Conservation (phyloP, 1,140 invertebrate genomes). For the Coptotermes formosanus region DNA sequence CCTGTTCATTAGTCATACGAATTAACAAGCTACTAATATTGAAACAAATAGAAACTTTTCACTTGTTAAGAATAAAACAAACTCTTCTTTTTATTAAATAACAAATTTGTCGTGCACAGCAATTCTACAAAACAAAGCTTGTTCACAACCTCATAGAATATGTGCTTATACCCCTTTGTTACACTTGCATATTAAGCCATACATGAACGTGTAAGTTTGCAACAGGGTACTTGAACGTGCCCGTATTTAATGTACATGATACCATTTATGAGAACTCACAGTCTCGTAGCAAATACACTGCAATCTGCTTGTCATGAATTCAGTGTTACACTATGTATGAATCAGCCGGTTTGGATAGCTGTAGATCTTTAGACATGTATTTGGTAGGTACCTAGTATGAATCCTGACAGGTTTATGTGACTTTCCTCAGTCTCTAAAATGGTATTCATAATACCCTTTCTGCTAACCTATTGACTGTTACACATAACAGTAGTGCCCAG, state of each 20-base stretch:
- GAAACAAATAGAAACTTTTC: not conserved
- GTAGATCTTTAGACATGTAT: too few relatives aligned
- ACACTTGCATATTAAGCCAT: not conserved
- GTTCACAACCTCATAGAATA: not conserved
- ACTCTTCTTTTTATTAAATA: not conserved
- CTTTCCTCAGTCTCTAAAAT: too few relatives aligned
- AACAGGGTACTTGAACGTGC: too few relatives aligned
- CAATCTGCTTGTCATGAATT: too few relatives aligned
- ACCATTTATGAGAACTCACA: not conserved
- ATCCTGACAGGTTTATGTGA: too few relatives aligned
- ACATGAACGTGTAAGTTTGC: not conserved
- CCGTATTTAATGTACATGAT: not conserved
- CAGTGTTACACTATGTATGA: too few relatives aligned
- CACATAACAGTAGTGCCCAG: too few relatives aligned
- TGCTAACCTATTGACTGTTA: too few relatives aligned
- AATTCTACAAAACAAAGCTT: not conserved
- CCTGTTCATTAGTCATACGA: not conserved
- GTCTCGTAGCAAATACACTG: too few relatives aligned
- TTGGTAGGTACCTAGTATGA: too few relatives aligned
- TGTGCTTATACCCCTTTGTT: not conserved
- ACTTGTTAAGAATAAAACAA: not conserved
- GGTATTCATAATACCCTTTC: too few relatives aligned
- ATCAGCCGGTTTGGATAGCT: too few relatives aligned
- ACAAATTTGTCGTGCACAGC: not conserved
- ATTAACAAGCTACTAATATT: not conserved